Evolutionary conservation across 1,140 invertebrate species (phyloP).

Genomic region (Trichoplusia ni): DNA sequence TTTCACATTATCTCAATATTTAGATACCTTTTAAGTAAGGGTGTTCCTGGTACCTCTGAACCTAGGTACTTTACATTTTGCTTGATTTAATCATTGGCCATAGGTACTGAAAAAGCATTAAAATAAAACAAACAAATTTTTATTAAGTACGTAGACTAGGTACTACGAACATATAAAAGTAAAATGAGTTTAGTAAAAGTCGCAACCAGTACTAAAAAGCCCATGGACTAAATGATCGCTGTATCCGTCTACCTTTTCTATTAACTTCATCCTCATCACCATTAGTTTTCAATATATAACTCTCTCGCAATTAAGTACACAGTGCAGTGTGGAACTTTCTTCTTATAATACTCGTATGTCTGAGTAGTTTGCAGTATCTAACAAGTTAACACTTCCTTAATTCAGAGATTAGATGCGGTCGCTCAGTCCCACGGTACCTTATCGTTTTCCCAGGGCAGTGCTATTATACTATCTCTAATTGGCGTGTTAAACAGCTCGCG

Average conservation of each 20-base stretch:
- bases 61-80: too few relatives aligned
- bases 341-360: slow-evolving; percentile 11
- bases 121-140: too few relatives aligned
- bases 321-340: background rate
- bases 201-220: background rate
- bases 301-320: background rate
- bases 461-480: slow-evolving; percentile 18
- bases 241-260: background rate
- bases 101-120: too few relatives aligned
- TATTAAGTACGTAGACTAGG: too few relatives aligned
- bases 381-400: slow-evolving; percentile 32
- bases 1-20: too few relatives aligned
- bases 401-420: slow-evolving; percentile 29
- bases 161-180: too few relatives aligned
- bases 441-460: slow-evolving; percentile 30
- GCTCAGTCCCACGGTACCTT: slow-evolving; percentile 29
- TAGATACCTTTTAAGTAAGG: too few relatives aligned
- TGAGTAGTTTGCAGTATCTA: slow-evolving; percentile 7
- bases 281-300: slow-evolving; percentile 3
- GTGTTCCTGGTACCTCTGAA: too few relatives aligned
- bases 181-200: too few relatives aligned
- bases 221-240: background rate
- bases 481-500: background rate
- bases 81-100: too few relatives aligned
- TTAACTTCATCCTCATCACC: background rate